phyloP scores from a whole-genome alignment of 2,888 invertebrate species.

The Portevinia maculata region DNA sequence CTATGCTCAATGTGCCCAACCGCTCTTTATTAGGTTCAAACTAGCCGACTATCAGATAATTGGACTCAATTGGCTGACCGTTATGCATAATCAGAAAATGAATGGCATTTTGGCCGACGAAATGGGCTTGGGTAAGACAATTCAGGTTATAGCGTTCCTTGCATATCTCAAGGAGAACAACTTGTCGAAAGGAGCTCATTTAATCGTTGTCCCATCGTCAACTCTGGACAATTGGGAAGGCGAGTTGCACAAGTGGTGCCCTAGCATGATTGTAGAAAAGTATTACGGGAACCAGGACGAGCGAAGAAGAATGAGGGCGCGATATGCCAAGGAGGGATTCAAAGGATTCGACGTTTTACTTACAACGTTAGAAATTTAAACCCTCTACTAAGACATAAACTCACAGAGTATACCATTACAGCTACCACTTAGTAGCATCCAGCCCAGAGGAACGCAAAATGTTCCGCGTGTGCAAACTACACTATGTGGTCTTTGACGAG shows the following conservation, averaged over 20 bases:
- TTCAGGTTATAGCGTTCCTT: constrained; percentile 96
- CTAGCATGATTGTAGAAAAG: constrained; percentile 89
- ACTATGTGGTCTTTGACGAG: constrained; percentile 98
- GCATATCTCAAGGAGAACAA: constrained; percentile 93
- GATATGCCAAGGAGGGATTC: constrained; percentile 89
- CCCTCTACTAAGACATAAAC: background rate
- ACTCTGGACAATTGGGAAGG: constrained; percentile 95
- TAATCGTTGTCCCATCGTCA: constrained; percentile 98
- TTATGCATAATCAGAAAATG: constrained; percentile 93
- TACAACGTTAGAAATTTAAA: constrained; percentile 88
- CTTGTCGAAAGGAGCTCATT: constrained; percentile 90
- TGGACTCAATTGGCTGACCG: constrained; percentile 95
- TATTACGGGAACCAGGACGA: constrained; percentile 96
- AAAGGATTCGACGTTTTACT: constrained; percentile 92
- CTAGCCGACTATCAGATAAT: constrained; percentile 94
- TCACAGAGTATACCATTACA: constrained; percentile 62
- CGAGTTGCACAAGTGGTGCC: constrained; percentile 91
- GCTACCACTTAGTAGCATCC: constrained; percentile 85
- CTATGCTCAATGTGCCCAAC: no score
- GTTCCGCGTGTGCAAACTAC: constrained; percentile 93
- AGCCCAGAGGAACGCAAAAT: constrained; percentile 95
- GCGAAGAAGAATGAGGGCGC: constrained; percentile 89
- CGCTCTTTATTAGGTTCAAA: constrained; percentile 84
- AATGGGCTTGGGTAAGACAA: constrained; percentile 97
- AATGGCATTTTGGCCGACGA: constrained; percentile 98